phyloP scores from a whole-genome alignment of 2,113 vertebrate species.

The Dicentrarchus labrax region DNA sequence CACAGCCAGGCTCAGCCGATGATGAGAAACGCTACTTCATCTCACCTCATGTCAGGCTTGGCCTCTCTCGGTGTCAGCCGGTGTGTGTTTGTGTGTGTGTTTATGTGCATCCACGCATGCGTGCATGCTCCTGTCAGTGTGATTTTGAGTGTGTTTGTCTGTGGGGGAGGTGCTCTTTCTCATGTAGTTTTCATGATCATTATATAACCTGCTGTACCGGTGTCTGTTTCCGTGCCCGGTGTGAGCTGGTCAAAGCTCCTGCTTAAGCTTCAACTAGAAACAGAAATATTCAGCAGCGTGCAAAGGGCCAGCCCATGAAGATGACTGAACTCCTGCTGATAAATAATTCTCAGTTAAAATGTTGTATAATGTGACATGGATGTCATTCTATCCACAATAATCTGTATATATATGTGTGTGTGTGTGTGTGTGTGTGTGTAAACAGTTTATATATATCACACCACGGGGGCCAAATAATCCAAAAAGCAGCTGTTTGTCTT shows the following conservation, averaged over 20 bases:
- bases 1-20: slow-evolving; percentile 53
- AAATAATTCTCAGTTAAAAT: slow-evolving; percentile 79
- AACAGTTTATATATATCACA: background rate
- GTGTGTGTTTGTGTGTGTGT: slow-evolving; percentile 29
- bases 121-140: slow-evolving; percentile 38
- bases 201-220: slow-evolving; percentile 60
- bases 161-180: slow-evolving; percentile 33
- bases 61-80: slow-evolving; percentile 38
- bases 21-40: slow-evolving; percentile 73
- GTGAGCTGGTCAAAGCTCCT: slow-evolving; percentile 63
- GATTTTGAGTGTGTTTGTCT: slow-evolving; percentile 48
- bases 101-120: background rate
- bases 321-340: slow-evolving; percentile 67
- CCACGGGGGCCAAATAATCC: slow-evolving; percentile 2
- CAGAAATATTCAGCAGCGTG: slow-evolving; percentile 80
- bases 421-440: background rate
- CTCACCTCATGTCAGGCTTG: slow-evolving; percentile 66
- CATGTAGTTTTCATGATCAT: slow-evolving; percentile 72
- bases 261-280: slow-evolving; percentile 75
- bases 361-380: slow-evolving; percentile 63
- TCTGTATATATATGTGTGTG: background rate
- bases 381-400: slow-evolving; percentile 63
- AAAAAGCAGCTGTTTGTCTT: background rate
- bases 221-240: slow-evolving; percentile 49
- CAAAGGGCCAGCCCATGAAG: slow-evolving; percentile 63